Percentiles rank a stretch among this genome's conserved stretches.
phyloP scores from a whole-genome alignment of 2,888 invertebrate genomes.

The Ectemnius continuus region DNA sequence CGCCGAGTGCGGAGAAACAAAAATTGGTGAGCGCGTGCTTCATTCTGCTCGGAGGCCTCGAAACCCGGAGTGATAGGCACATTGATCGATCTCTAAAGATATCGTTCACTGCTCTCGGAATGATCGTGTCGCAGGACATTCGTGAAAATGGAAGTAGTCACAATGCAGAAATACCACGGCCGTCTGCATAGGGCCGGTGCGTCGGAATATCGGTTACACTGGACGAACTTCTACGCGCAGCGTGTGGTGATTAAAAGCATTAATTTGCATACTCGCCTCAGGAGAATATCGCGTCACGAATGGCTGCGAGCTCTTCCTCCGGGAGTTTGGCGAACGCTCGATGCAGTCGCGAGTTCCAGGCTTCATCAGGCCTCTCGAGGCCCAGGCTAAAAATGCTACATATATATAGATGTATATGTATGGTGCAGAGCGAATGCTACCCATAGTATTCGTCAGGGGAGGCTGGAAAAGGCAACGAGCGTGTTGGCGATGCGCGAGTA shows the following conservation, averaged over 20 bases:
- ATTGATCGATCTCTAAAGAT: conserved; percentile 32
- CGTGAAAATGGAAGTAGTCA: not conserved
- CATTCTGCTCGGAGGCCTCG: too few species aligned
- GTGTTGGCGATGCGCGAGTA: conserved; percentile 38
- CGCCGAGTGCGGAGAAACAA: not conserved
- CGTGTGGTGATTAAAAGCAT: conserved; percentile 5
- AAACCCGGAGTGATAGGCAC: not conserved
- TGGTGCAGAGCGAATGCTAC: conserved; percentile 21
- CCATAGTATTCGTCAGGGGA: conserved; percentile 18
- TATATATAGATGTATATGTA: too few species aligned
- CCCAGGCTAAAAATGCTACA: conserved; percentile 49
- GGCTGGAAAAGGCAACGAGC: conserved; percentile 15
- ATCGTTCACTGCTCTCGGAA: conserved; percentile 13
- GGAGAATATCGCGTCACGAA: conserved; percentile 36
- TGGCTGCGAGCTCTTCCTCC: conserved; percentile 24
- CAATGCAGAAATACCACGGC: conserved; percentile 24
- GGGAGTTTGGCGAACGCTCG: conserved; percentile 46
- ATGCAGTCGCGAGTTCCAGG: conserved; percentile 47
- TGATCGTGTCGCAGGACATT: conserved; percentile 13
- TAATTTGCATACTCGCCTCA: conserved; percentile 37
- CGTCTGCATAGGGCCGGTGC: not conserved
- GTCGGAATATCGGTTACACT: too few species aligned
- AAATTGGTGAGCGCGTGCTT: not conserved
- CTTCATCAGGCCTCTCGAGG: conserved; percentile 21
- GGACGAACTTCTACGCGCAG: not conserved